A percentile compares a stretch with the other conserved stretches of the same genome.
These are phyloP conservation scores for Prietella phreatophila DNA, from an alignment of 2,113 vertebrate genomes.

Conservation along the genomic window DNA sequence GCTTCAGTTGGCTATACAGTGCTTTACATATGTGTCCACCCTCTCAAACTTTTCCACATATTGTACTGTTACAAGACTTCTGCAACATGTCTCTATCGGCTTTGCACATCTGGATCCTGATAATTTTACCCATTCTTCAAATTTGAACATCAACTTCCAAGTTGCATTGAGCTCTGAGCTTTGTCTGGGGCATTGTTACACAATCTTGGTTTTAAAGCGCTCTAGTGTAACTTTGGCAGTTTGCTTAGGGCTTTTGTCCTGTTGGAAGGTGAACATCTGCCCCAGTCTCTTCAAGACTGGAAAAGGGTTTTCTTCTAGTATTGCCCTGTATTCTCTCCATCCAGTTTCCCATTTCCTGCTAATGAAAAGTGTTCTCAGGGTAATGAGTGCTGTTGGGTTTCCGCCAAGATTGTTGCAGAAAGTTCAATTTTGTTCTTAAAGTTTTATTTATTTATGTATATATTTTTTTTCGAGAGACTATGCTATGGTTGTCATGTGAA, in stretches of 20 bases:
- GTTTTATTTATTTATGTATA: too few relatives aligned
- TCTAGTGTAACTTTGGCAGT: not conserved
- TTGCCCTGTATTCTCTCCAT: not conserved
- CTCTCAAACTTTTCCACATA: too few relatives aligned
- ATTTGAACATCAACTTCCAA: not conserved
- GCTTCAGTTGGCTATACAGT: not conserved
- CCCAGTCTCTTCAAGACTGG: not conserved
- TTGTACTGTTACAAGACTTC: not conserved
- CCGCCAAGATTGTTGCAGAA: not conserved
- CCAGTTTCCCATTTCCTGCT: not conserved
- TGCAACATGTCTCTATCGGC: not conserved
- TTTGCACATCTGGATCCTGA: not conserved
- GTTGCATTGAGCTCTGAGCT: not conserved
- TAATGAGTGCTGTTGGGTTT: not conserved
- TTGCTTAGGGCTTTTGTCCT: not conserved
- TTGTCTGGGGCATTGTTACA: not conserved
- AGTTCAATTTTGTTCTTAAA: not conserved
- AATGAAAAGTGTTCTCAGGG: not conserved
- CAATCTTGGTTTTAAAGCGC: not conserved
- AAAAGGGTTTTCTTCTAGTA: not conserved
- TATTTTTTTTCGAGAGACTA: not conserved
- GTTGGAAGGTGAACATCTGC: not conserved
- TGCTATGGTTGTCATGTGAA: conserved; percentile 10
- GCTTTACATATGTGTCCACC: not conserved
- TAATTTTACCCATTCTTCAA: conserved; percentile 2